Evolutionary conservation across 1,140 invertebrate genomes (phyloP).

Genomic region (Chironomus tepperi): DNA sequence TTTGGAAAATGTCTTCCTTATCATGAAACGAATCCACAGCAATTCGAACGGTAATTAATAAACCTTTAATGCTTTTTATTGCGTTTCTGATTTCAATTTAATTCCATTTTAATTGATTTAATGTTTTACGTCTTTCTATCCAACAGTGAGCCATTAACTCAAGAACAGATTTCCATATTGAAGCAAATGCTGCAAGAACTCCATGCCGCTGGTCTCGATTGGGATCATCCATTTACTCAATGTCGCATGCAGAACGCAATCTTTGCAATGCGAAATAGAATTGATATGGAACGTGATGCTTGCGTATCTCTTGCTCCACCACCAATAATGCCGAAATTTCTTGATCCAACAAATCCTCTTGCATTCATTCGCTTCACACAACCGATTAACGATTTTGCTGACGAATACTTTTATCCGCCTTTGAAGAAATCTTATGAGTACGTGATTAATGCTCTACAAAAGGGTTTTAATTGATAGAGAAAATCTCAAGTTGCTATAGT

Average conservation of each 20-base stretch:
- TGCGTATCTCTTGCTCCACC: constrained; percentile 35
- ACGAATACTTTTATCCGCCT: constrained; percentile 69
- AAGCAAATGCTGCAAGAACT: constrained; percentile 40
- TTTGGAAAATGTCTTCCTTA: constrained; percentile 70
- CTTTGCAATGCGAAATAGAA: constrained; percentile 34
- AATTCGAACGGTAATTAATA: constrained; percentile 49
- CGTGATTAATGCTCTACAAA: constrained; percentile 25
- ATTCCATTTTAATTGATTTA: constrained; percentile 25
- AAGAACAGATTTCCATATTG: constrained; percentile 37
- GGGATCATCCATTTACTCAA: constrained; percentile 40
- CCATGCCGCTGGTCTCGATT: constrained; percentile 39
- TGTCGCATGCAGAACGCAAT: constrained; percentile 38
- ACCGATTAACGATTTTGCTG: constrained; percentile 59
- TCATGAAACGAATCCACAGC: constrained; percentile 47
- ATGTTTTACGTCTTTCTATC: constrained; percentile 28
- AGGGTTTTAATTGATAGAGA: too few relatives aligned
- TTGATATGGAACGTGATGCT: constrained; percentile 36
- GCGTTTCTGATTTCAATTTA: constrained; percentile 39
- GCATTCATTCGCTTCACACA: constrained; percentile 72
- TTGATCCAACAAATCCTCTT: constrained; percentile 54
- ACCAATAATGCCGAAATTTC: constrained; percentile 29
- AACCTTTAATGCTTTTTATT: constrained; percentile 33
- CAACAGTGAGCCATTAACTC: constrained; percentile 31
- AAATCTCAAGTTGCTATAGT: too few relatives aligned
- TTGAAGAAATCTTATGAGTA: constrained; percentile 30